These are phyloP conservation scores for Magallana nippona DNA, from an alignment of 2,888 invertebrate genomes.

Conservation along the genomic window DNA sequence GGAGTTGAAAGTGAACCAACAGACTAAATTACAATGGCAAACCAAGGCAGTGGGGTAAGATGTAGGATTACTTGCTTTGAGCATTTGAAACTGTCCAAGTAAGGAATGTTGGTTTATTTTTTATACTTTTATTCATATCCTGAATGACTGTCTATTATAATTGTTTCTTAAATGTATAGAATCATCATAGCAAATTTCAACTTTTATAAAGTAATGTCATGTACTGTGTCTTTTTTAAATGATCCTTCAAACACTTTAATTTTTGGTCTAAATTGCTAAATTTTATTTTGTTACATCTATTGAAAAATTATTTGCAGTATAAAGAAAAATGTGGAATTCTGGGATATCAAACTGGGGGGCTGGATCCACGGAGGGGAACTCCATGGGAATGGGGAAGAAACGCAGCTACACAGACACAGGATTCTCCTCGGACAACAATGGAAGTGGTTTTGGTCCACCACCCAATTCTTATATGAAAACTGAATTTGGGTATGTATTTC, in stretches of 20 bases:
- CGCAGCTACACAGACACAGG: background rate
- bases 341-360: conserved; percentile 23
- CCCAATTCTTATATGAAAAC: background rate
- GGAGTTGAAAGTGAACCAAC: background rate
- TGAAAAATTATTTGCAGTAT: background rate
- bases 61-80: background rate
- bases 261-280: too few relatives aligned
- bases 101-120: background rate
- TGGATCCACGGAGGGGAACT: background rate
- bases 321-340: conserved; percentile 21
- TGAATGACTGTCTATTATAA: too few relatives aligned
- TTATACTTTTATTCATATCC: too few relatives aligned
- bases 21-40: conserved; percentile 2
- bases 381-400: background rate
- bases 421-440: conserved; percentile 24
- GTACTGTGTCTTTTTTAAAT: too few relatives aligned
- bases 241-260: too few relatives aligned
- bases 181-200: too few relatives aligned
- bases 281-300: too few relatives aligned
- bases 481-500: background rate
- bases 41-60: background rate
- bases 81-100: background rate
- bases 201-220: too few relatives aligned
- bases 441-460: background rate
- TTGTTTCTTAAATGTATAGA: too few relatives aligned